These are phyloP conservation scores for Australoheros facetus DNA, from an alignment of 2,797 vertebrate species.

Conservation along the genomic window DNA sequence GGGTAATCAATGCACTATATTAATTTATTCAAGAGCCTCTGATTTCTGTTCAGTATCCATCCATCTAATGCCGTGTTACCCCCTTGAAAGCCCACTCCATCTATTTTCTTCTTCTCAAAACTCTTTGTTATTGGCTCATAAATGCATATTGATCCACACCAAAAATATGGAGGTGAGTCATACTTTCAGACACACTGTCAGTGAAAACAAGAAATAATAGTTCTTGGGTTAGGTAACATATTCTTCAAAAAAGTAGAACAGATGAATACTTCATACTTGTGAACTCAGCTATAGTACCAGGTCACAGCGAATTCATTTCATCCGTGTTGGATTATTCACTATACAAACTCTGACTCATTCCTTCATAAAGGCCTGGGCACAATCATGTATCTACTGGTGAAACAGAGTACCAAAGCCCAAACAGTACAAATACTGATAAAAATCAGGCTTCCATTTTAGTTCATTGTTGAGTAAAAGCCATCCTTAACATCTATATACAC, in stretches of 20 bases:
- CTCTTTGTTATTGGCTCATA: neutral
- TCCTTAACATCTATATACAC: neutral
- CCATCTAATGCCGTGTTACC: neutral
- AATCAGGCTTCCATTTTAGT: neutral
- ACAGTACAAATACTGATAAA: neutral
- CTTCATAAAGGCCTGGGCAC: neutral
- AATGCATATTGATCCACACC: neutral
- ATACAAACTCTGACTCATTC: neutral
- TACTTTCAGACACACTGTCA: neutral
- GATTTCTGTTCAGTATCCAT: neutral
- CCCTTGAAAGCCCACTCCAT: neutral
- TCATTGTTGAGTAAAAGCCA: neutral
- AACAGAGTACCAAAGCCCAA: neutral
- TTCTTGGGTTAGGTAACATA: neutral
- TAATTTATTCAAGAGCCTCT: neutral
- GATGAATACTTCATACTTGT: neutral
- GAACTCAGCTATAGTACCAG: neutral
- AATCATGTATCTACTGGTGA: neutral
- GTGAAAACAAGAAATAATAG: neutral
- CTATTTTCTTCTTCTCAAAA: neutral
- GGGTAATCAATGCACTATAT: neutral
- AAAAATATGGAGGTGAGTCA: neutral
- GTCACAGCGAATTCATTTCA: neutral
- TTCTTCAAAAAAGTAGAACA: neutral
- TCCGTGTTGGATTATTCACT: neutral